Evolutionary conservation across 2,113 vertebrate genomes (phyloP).

Genomic region (Ceratotherium simum): DNA sequence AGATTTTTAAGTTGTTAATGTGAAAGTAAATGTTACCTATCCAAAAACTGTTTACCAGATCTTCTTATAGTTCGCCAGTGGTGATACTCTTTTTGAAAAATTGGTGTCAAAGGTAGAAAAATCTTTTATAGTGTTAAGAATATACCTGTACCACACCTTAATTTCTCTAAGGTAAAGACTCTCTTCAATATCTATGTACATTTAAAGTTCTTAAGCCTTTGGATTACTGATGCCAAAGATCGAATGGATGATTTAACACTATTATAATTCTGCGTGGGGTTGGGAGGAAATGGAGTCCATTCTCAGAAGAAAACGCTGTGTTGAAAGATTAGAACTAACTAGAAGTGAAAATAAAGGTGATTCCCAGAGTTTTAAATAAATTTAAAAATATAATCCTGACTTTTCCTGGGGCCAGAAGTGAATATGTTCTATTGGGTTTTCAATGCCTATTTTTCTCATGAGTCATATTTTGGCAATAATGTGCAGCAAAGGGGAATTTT

Average conservation of each 20-base stretch:
- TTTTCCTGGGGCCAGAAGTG: neutral
- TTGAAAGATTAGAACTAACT: conserved; percentile 24
- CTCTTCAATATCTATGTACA: neutral
- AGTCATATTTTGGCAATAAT: conserved; percentile 41
- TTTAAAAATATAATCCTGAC: neutral
- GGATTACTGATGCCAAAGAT: conserved; percentile 8
- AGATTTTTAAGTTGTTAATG: neutral
- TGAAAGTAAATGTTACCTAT: neutral
- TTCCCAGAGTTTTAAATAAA: neutral
- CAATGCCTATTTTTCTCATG: neutral
- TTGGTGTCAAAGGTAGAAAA: neutral
- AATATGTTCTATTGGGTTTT: neutral
- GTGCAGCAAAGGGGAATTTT: conserved; percentile 32
- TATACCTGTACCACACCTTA: neutral
- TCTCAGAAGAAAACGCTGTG: conserved; percentile 37
- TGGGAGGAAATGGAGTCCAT: neutral
- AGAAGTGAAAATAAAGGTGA: conserved; percentile 61
- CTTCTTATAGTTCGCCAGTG: neutral
- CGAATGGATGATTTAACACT: neutral
- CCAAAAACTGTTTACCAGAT: neutral
- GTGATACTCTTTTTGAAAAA: conserved; percentile 6
- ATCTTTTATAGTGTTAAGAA: neutral
- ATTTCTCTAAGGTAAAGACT: conserved; percentile 9
- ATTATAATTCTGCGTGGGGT: neutral
- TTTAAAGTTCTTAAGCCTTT: neutral